Conservation (phyloP, 2,797 vertebrate genomes). For the Bovichtus diacanthus region DNA sequence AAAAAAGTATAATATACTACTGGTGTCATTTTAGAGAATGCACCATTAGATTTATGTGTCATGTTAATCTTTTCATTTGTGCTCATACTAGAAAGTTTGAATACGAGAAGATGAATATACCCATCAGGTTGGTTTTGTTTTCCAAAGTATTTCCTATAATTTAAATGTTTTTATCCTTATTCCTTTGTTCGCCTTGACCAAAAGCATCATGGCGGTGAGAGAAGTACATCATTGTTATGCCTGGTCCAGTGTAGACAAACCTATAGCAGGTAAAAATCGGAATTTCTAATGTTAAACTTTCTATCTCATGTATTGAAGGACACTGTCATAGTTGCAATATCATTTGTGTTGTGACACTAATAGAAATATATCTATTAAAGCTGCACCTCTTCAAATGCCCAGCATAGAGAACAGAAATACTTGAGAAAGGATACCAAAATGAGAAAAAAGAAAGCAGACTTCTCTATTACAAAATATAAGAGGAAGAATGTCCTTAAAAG, state of each 20-base stretch:
- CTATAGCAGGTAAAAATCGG: neutral
- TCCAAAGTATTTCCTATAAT: neutral
- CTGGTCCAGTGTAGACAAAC: neutral
- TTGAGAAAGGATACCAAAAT: neutral
- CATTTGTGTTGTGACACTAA: neutral
- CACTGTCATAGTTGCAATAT: neutral
- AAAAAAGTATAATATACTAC: neutral
- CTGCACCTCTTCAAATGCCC: neutral
- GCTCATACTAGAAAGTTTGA: neutral
- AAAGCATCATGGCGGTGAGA: neutral
- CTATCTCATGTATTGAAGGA: neutral
- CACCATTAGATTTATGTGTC: neutral
- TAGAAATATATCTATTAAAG: constrained; percentile 5
- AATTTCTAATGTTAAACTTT: neutral
- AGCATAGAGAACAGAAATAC: neutral
- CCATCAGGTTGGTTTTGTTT: neutral
- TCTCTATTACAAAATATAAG: neutral
- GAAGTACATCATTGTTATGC: neutral
- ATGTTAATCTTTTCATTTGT: constrained; percentile 4
- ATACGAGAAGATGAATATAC: neutral
- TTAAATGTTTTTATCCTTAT: neutral
- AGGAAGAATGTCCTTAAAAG: neutral
- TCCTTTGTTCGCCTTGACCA: neutral
- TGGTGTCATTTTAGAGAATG: neutral
- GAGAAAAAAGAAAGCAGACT: neutral